phyloP scores from a whole-genome alignment of 2,797 vertebrate genomes.

The Hemibagrus guttatus region DNA sequence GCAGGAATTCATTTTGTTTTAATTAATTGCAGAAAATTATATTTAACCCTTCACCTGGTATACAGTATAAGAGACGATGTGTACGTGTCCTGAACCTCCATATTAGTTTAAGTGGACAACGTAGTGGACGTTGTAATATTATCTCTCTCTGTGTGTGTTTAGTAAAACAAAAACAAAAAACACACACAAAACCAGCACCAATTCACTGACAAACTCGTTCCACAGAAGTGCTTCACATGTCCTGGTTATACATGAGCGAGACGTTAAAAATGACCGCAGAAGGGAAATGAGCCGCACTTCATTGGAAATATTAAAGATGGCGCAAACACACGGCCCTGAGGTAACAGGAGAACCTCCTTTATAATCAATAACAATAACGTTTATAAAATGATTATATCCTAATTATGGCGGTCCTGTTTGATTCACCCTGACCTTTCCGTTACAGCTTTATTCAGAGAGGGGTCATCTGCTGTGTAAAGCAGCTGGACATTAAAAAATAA shows the following conservation, averaged over 20 bases:
- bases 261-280: neutral
- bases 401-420: neutral
- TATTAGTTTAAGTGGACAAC: neutral
- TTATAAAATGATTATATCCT: neutral
- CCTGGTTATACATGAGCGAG: neutral
- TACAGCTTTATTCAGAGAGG: neutral
- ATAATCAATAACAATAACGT: neutral
- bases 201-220: too few relatives aligned
- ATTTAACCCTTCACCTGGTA: neutral
- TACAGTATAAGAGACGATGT: neutral
- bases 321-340: neutral
- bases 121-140: neutral
- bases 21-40: neutral
- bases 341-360: neutral
- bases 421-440: too few relatives aligned
- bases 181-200: neutral
- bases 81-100: neutral
- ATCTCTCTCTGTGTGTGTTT: neutral
- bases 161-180: neutral
- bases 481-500: neutral
- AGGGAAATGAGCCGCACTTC: neutral
- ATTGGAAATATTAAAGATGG: neutral
- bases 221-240: neutral
- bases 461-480: neutral
- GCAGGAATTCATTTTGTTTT: neutral